phyloP scores from a whole-genome alignment of 1,140 invertebrate species.

The Agraylea sexmaculata region DNA sequence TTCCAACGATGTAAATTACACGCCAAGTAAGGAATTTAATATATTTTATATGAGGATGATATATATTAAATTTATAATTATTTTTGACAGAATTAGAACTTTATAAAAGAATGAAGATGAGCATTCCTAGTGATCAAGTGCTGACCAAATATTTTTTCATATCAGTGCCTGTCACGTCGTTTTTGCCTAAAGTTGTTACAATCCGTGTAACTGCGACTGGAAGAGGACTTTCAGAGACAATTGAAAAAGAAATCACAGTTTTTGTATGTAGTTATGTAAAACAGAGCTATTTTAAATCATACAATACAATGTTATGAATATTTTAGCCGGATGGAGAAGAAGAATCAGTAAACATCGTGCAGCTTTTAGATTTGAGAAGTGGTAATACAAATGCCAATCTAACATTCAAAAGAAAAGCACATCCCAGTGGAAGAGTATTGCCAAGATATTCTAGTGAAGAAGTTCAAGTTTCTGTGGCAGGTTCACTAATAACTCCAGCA shows the following conservation, averaged over 20 bases:
- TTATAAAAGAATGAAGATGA: slow-evolving; percentile 29
- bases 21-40: slow-evolving; percentile 29
- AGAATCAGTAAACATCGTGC: slow-evolving; percentile 7
- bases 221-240: slow-evolving; percentile 12
- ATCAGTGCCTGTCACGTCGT: slow-evolving; percentile 18
- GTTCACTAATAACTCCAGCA: slow-evolving; percentile 28
- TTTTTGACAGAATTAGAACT: slow-evolving; percentile 31
- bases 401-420: slow-evolving; percentile 6
- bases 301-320: neutral
- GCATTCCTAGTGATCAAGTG: slow-evolving; percentile 26
- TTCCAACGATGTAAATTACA: slow-evolving; percentile 39
- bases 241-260: slow-evolving; percentile 13
- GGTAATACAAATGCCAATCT: slow-evolving; percentile 11
- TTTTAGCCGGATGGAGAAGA: slow-evolving; percentile 19
- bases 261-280: slow-evolving; percentile 10
- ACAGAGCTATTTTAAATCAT: neutral
- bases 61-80: neutral
- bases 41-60: neutral
- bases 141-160: slow-evolving; percentile 36
- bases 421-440: neutral
- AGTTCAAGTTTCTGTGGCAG: slow-evolving; percentile 19
- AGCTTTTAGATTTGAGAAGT: slow-evolving; percentile 12
- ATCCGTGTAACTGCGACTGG: slow-evolving; percentile 12
- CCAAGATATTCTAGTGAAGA: slow-evolving; percentile 6
- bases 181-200: slow-evolving; percentile 9